phyloP scores from a whole-genome alignment of 2,888 invertebrate species.

The Phymatocera aterrima region DNA sequence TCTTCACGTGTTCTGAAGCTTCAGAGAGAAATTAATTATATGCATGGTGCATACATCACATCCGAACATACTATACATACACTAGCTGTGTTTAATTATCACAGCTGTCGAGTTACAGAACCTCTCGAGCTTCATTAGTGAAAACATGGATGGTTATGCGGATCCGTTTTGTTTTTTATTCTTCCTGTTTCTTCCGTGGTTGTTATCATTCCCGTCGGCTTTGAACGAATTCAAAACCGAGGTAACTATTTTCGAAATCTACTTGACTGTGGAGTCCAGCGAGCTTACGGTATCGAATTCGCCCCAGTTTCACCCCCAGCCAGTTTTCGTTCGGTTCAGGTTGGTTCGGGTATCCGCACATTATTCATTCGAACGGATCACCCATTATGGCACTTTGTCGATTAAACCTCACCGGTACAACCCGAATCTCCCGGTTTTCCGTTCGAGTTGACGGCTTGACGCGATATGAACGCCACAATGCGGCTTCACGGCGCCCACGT shows the following conservation, averaged over 20 bases:
- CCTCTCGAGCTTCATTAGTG: slow-evolving; percentile 17
- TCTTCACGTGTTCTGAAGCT: neutral
- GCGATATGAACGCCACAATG: slow-evolving; percentile 22
- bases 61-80: too few species aligned
- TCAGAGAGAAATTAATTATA: neutral
- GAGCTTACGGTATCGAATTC: slow-evolving; percentile 31
- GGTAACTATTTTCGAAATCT: slow-evolving; percentile 5
- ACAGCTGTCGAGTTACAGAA: neutral
- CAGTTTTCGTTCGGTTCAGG: neutral
- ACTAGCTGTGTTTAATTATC: neutral
- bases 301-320: slow-evolving; percentile 27
- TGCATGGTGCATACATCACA: neutral
- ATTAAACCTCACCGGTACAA: slow-evolving; percentile 29
- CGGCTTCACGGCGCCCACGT: neutral
- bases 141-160: slow-evolving; percentile 5
- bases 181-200: neutral
- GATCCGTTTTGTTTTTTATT: neutral
- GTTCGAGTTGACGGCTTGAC: slow-evolving; percentile 35
- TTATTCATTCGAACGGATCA: slow-evolving; percentile 43
- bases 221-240: slow-evolving; percentile 26
- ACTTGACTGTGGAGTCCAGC: neutral
- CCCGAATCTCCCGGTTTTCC: neutral
- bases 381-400: slow-evolving; percentile 44
- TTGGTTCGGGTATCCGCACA: slow-evolving; percentile 23
- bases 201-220: slow-evolving; percentile 23